These are phyloP conservation scores for Glyptemys insculpta DNA, from an alignment of 2,797 vertebrate genomes.

Conservation along the genomic window DNA sequence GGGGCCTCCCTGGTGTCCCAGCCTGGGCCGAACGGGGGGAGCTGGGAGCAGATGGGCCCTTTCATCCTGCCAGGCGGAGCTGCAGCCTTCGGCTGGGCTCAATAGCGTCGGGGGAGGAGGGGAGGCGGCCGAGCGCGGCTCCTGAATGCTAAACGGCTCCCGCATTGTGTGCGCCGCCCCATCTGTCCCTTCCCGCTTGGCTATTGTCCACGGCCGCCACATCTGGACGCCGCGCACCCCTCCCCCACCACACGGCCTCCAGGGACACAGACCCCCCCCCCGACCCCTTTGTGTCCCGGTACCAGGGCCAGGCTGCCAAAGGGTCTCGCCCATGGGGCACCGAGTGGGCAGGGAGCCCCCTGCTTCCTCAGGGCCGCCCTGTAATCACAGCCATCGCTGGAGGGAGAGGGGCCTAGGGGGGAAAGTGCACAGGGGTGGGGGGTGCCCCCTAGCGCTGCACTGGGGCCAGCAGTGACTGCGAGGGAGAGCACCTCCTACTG, in stretches of 20 bases:
- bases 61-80: background rate
- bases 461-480: background rate
- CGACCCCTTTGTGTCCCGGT: conserved; percentile 45
- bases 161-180: background rate
- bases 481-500: background rate
- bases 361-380: background rate
- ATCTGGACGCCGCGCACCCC: background rate
- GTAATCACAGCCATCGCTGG: background rate
- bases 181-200: conserved; percentile 1
- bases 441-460: background rate
- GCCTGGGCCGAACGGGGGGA: background rate
- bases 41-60: background rate
- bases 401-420: background rate
- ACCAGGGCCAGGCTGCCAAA: conserved; percentile 62
- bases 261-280: background rate
- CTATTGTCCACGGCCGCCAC: conserved; percentile 1
- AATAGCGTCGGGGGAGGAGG: conserved; percentile 4
- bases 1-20: background rate
- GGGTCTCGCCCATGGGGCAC: background rate
- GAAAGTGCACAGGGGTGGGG: background rate
- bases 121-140: background rate
- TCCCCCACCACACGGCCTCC: background rate
- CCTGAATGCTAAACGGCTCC: conserved; percentile 21
- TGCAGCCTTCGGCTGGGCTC: background rate
- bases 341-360: background rate